phyloP scores from a whole-genome alignment of 2,113 vertebrate species.

The Fulica atra region DNA sequence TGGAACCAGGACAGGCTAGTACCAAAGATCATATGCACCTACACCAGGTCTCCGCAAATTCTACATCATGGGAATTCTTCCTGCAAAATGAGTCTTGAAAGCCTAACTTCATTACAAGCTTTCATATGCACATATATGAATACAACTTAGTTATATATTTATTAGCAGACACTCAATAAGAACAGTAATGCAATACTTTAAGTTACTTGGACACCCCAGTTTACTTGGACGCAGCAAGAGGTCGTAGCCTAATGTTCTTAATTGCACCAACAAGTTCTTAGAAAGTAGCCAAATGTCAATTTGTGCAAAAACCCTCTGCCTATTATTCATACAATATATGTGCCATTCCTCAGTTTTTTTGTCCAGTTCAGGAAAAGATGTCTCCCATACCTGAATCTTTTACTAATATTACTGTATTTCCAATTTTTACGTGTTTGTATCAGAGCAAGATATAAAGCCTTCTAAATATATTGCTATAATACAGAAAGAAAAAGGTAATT shows the following conservation, averaged over 20 bases:
- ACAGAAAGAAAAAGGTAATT: neutral
- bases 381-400: neutral
- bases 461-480: neutral
- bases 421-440: neutral
- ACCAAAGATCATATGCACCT: neutral
- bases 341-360: neutral
- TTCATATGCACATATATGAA: neutral
- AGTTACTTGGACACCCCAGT: too few species aligned
- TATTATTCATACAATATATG: rapidly evolving
- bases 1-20: neutral
- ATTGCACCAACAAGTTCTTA: neutral
- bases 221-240: neutral
- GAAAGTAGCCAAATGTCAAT: neutral
- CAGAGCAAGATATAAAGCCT: neutral
- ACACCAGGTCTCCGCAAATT: neutral
- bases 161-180: neutral
- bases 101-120: neutral
- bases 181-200: neutral
- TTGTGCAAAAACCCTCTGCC: rapidly evolving
- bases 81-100: neutral
- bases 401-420: neutral
- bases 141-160: neutral
- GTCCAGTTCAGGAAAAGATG: neutral
- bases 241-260: neutral
- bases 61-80: neutral